Evolutionary conservation across 2,888 invertebrate species (phyloP).

Genomic region (Steinernema hermaphroditum): DNA sequence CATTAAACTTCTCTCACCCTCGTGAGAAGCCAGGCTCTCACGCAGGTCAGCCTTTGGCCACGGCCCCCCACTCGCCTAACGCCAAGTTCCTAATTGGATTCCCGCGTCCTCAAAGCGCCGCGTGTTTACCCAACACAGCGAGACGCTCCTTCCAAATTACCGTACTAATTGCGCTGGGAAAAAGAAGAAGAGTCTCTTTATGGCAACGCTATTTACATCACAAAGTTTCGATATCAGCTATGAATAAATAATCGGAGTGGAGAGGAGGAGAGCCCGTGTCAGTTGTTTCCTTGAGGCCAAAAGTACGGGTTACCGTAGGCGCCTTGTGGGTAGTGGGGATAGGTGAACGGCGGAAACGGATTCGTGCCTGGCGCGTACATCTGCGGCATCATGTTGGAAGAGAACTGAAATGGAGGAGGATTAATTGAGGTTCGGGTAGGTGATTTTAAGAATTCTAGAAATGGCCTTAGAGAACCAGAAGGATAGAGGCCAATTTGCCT

Average conservation of each 20-base stretch:
- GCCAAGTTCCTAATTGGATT: slow-evolving; percentile 8
- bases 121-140: not conserved
- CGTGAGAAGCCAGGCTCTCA: not conserved
- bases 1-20: too few relatives aligned
- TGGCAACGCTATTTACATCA: not conserved
- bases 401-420: slow-evolving; percentile 5
- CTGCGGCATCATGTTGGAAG: not conserved
- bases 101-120: slow-evolving; percentile 3
- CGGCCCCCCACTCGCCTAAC: not conserved
- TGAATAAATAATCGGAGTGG: not conserved
- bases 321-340: not conserved
- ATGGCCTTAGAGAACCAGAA: too few relatives aligned
- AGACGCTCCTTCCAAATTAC: too few relatives aligned
- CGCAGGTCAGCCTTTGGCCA: not conserved
- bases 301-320: not conserved
- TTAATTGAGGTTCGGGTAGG: not conserved
- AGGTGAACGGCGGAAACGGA: not conserved
- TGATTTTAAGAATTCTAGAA: too few relatives aligned
- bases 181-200: too few relatives aligned
- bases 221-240: not conserved
- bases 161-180: slow-evolving; percentile 2
- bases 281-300: not conserved
- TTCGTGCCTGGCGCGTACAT: not conserved
- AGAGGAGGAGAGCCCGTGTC: not conserved
- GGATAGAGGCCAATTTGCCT: too few relatives aligned